Conservation (phyloP, 2,113 vertebrate genomes). For the Zosterops pallidus region DNA sequence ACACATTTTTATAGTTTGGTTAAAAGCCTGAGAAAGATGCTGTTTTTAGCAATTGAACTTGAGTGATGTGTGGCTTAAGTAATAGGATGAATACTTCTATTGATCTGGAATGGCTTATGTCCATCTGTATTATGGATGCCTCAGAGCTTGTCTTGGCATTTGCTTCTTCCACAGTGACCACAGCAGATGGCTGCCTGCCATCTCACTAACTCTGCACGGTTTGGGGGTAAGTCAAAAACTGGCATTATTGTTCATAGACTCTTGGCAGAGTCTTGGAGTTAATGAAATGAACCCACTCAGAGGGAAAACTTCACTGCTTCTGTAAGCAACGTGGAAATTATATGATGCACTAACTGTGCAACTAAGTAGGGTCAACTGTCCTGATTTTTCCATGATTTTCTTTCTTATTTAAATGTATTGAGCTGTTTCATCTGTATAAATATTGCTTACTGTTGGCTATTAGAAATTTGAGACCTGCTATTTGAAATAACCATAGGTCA, state of each 20-base stretch:
- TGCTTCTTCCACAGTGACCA: not conserved
- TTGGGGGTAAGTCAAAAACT: not conserved
- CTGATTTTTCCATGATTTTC: not conserved
- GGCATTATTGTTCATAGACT: not conserved
- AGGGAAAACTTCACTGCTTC: not conserved
- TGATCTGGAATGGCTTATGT: not conserved
- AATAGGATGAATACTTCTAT: not conserved
- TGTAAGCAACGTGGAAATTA: not conserved
- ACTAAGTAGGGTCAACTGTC: not conserved
- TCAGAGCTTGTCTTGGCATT: not conserved
- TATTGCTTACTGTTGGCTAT: not conserved
- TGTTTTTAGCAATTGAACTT: not conserved
- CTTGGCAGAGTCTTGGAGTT: not conserved
- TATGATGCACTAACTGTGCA: not conserved
- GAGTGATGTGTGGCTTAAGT: not conserved
- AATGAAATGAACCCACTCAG: not conserved
- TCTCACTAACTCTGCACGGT: not conserved
- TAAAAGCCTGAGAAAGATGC: not conserved
- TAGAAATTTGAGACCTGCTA: not conserved
- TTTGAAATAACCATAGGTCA: not conserved
- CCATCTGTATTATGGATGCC: not conserved
- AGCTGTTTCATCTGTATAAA: not conserved
- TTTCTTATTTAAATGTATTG: not conserved
- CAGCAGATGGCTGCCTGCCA: conserved; percentile 8
- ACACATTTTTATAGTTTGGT: not conserved